Percentiles rank a stretch among this genome's conserved stretches.
These are phyloP conservation scores for Blera fallax DNA, from an alignment of 2,888 invertebrate species.

Conservation along the genomic window DNA sequence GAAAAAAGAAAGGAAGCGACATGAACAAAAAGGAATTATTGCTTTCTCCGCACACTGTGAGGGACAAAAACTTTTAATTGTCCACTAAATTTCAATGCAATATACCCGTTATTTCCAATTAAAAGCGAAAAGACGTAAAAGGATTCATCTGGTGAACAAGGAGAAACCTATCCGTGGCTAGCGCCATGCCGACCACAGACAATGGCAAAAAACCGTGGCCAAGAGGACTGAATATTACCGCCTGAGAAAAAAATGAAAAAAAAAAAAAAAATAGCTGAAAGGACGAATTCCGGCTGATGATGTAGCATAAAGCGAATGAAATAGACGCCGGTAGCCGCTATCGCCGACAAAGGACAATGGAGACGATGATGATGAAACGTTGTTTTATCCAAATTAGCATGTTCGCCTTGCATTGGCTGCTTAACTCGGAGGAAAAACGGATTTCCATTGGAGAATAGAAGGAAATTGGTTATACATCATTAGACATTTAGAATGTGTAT, in stretches of 20 bases:
- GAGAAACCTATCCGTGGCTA: background rate
- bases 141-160: background rate
- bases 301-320: constrained; percentile 44
- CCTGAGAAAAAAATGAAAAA: no score
- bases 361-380: constrained; percentile 11
- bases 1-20: background rate
- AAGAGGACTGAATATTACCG: background rate
- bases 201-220: background rate
- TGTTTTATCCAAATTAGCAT: constrained; percentile 66
- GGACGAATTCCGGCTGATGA: constrained; percentile 44
- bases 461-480: constrained; percentile 69
- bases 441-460: constrained; percentile 28
- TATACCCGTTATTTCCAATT: constrained; percentile 62
- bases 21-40: constrained; percentile 7
- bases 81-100: constrained; percentile 68
- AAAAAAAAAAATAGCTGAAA: constrained; percentile 45
- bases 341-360: constrained; percentile 16
- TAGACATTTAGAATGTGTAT: constrained; percentile 60
- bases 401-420: constrained; percentile 39
- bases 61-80: constrained; percentile 56
- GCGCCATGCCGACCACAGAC: constrained; percentile 2
- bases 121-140: constrained; percentile 40
- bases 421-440: constrained; percentile 22
- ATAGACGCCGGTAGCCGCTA: constrained; percentile 13
- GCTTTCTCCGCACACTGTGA: background rate